Evolutionary conservation across 2,888 invertebrate genomes (phyloP), one percentile per base, ranked within the genome.

Genomic region (Chrysodeixis includens): DNA sequence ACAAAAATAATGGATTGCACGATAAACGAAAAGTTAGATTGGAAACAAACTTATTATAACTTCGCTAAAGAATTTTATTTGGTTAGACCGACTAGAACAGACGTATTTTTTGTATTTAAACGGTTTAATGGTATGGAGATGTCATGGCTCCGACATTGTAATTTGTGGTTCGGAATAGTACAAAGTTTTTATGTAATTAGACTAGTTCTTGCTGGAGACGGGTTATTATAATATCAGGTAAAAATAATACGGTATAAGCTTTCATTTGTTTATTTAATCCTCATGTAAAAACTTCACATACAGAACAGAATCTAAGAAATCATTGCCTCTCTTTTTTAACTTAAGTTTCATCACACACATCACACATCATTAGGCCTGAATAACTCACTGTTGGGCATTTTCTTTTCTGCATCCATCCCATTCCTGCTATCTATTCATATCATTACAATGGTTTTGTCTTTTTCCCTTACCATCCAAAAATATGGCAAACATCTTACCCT

Each of bases 21-120:
- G 86, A 87, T 86, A 83, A 86, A 83, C 84, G 83, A 79, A 86
- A 88, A 87, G 86, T 88, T 88, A 88, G 84, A 88, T 88, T 88
- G 86, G 84, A 88, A 86, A 83, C 79, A 76, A 83, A 83, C 79
- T 84, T 79, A 74, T 80, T 74, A 78, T 63, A 84, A 85, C 79
- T 86, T 84, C 67, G 76, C 65, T 74, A 79, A 82, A 74, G 65
- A 82, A 76, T 78, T 75, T 79, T 77, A 71, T 79, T 82, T 74
- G 69, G 80, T 82, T 74, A 77, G 78, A 76, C 78, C 72, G 64
- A n/a, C 66, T 76, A 76, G 70, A 58, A 66, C 74, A 70, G 44
- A 56, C 1, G 69, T 72, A 57, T 49, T 53, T 72, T 76, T 58
- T 12, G 30, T 49, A 30, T 30, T n/a, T 54, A 32, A 30, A 16